phyloP scores from a whole-genome alignment of 2,888 invertebrate genomes.

The Xylota sylvarum region DNA sequence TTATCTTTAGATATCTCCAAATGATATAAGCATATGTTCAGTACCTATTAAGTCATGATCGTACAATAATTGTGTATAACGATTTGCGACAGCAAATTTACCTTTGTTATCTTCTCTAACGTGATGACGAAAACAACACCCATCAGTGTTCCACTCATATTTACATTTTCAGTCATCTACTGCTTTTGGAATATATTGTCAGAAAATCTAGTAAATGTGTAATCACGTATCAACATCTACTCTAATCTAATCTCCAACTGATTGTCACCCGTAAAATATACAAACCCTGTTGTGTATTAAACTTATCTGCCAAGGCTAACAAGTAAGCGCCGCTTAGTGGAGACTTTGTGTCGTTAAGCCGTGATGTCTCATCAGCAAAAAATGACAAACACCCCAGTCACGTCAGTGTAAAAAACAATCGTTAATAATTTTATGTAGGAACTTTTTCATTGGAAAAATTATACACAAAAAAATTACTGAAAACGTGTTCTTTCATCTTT shows the following conservation, averaged over 20 bases:
- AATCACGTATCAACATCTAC: conserved; percentile 4
- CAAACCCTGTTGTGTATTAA: neutral
- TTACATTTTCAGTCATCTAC: conserved; percentile 1
- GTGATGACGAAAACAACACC: neutral
- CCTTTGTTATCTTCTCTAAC: neutral
- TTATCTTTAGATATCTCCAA: too few relatives aligned
- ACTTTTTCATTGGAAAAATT: neutral
- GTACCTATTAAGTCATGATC: neutral
- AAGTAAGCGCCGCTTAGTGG: conserved; percentile 5
- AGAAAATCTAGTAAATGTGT: neutral
- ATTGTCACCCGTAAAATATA: conserved; percentile 8
- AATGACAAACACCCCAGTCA: neutral
- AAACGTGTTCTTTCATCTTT: too few relatives aligned
- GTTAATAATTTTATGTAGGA: neutral
- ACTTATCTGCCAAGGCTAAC: neutral
- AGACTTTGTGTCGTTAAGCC: conserved; percentile 14
- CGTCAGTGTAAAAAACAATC: neutral
- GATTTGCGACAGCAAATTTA: neutral
- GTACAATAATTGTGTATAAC: neutral
- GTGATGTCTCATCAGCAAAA: neutral
- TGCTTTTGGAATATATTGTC: neutral
- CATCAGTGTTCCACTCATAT: neutral
- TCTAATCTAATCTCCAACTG: conserved; percentile 28
- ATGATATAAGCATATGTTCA: too few relatives aligned
- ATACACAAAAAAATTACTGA: too few relatives aligned